Percentiles rank a stretch among this genome's conserved stretches.
Evolutionary conservation across 1,140 invertebrate genomes (phyloP).

Genomic region (Brachionus sp.): DNA sequence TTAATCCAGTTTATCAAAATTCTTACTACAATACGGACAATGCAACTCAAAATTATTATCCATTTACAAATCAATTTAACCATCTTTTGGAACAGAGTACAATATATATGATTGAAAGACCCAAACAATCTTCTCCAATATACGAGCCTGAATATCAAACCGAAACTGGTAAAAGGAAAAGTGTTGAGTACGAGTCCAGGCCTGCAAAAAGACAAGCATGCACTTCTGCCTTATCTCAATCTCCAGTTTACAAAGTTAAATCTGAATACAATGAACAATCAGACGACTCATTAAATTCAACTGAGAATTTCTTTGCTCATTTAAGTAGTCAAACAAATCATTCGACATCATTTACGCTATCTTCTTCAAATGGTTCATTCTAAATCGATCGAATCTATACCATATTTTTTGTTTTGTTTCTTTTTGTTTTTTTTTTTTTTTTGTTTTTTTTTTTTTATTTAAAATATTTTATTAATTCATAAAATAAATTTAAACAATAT

Average conservation of each 20-base stretch:
- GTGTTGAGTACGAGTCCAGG: neutral
- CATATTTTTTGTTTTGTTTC: neutral
- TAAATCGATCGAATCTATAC: neutral
- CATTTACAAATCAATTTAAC: constrained; percentile 1
- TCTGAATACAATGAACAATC: neutral
- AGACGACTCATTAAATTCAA: constrained; percentile 21
- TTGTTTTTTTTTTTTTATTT: too few species aligned
- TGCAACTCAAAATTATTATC: neutral
- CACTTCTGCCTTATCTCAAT: neutral
- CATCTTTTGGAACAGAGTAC: neutral
- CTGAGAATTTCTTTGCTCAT: constrained; percentile 19
- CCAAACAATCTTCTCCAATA: constrained; percentile 19
- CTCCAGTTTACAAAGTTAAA: neutral
- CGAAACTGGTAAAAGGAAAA: neutral
- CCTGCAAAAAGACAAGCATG: constrained; percentile 6
- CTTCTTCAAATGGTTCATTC: neutral
- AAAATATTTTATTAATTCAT: too few species aligned
- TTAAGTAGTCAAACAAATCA: constrained; percentile 28
- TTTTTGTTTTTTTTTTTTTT: too few species aligned
- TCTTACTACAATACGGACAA: neutral
- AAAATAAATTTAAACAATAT: too few species aligned
- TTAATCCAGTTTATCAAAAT: neutral
- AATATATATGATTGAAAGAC: neutral
- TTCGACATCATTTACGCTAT: constrained; percentile 12
- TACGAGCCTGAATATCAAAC: neutral